These are phyloP conservation scores for Drosophila sp. DNA, from an alignment of 1,140 invertebrate genomes.

Conservation along the genomic window DNA sequence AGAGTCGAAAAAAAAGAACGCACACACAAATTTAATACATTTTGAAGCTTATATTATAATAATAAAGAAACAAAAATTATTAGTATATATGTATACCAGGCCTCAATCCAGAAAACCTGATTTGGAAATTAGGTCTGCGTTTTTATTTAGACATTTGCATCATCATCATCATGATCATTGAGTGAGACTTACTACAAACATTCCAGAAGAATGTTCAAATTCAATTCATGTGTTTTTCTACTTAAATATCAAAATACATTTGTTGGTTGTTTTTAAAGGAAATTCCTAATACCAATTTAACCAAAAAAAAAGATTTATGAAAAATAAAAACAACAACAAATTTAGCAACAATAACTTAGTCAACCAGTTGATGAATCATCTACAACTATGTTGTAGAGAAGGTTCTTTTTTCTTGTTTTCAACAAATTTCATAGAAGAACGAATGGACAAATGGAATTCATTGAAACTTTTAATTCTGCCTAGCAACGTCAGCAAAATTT, in stretches of 20 bases:
- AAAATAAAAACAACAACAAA: constrained; percentile 27
- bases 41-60: background rate
- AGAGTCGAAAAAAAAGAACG: background rate
- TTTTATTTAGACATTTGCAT: constrained; percentile 78
- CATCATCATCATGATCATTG: constrained; percentile 36
- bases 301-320: constrained; percentile 23
- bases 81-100: constrained; percentile 7
- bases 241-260: constrained; percentile 23
- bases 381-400: constrained; percentile 33
- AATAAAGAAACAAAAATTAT: constrained; percentile 36
- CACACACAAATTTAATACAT: background rate
- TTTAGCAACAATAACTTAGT: constrained; percentile 18
- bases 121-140: constrained; percentile 76
- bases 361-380: constrained; percentile 71
- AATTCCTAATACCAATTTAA: constrained; percentile 19
- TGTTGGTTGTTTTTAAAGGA: constrained; percentile 29
- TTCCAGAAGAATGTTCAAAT: constrained; percentile 41
- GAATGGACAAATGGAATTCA: background rate
- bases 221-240: constrained; percentile 54
- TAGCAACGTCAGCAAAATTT: constrained; percentile 34
- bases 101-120: constrained; percentile 53
- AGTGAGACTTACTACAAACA: constrained; percentile 26
- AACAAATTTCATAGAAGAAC: background rate
- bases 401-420: constrained; percentile 34
- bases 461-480: constrained; percentile 26